These are phyloP conservation scores for Serranus cabrilla DNA, from an alignment of 2,797 vertebrate species.

Conservation along the genomic window DNA sequence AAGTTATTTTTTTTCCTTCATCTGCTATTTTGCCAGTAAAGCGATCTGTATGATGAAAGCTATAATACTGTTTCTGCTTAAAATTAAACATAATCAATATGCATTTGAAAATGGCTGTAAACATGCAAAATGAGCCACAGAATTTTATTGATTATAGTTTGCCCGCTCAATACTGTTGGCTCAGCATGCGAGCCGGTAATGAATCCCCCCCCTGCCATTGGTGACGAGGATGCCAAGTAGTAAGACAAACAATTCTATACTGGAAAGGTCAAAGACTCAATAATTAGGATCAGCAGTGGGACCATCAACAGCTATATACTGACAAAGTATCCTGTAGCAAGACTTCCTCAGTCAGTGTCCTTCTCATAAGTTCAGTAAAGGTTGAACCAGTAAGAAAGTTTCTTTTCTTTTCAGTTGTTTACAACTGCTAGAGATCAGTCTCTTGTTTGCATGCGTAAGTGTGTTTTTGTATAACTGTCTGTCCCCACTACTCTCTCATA, in stretches of 20 bases:
- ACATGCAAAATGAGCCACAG: background rate
- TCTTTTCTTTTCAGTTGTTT: background rate
- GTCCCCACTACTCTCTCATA: too few species aligned
- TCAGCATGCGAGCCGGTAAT: slow-evolving; percentile 22
- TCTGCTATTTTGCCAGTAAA: slow-evolving; percentile 8
- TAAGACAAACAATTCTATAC: slow-evolving; percentile 30
- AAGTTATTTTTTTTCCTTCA: background rate
- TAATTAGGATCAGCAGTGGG: slow-evolving; percentile 38
- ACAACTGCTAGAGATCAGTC: too few species aligned
- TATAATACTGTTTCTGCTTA: background rate
- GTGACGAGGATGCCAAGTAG: slow-evolving; percentile 20
- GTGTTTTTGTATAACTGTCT: too few species aligned
- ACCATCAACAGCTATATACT: slow-evolving; percentile 17
- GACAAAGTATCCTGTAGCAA: slow-evolving; percentile 17
- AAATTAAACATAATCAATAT: slow-evolving; percentile 10
- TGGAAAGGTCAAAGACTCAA: slow-evolving; percentile 55
- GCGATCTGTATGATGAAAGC: background rate
- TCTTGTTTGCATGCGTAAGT: too few species aligned
- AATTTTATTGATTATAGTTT: slow-evolving; percentile 33
- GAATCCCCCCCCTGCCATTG: slow-evolving; percentile 32
- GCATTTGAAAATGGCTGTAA: slow-evolving; percentile 13
- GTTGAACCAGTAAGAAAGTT: background rate
- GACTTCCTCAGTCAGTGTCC: slow-evolving; percentile 11
- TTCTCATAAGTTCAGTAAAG: background rate
- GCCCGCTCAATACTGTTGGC: slow-evolving; percentile 10